Evolutionary conservation across 1,140 invertebrate species (phyloP).

Genomic region (Orchestia grillus): DNA sequence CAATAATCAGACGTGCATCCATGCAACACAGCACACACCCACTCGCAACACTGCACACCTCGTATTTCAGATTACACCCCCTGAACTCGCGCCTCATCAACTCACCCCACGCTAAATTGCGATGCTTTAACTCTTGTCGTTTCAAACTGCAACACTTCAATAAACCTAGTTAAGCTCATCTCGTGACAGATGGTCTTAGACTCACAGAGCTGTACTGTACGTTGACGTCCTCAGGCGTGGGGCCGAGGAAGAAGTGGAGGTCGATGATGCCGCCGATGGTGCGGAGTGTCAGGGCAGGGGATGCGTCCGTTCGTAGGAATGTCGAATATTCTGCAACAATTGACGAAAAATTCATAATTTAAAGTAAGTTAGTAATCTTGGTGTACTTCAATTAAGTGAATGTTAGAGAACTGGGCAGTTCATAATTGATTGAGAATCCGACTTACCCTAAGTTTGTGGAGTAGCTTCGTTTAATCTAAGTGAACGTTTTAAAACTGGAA

Average conservation of each 20-base stretch:
- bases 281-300: slow-evolving; percentile 69
- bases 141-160: background rate
- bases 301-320: slow-evolving; percentile 64
- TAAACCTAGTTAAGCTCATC: background rate
- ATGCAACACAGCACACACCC: no score
- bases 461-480: no score
- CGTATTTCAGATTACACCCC: background rate
- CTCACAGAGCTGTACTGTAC: slow-evolving; percentile 39
- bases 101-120: background rate
- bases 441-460: no score
- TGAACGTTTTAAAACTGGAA: no score
- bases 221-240: slow-evolving; percentile 71
- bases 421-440: no score
- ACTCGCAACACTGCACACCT: no score
- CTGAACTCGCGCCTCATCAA: background rate
- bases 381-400: no score
- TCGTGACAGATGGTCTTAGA: background rate
- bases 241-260: slow-evolving; percentile 73
- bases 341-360: background rate
- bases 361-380: background rate
- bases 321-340: slow-evolving; percentile 60
- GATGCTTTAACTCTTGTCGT: background rate
- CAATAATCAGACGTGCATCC: no score
- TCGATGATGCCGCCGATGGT: slow-evolving; percentile 72
- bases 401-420: no score